Base-by-base conservation (phyloP, 2,888 invertebrate species). In the Rhingia rostrata region DNA sequence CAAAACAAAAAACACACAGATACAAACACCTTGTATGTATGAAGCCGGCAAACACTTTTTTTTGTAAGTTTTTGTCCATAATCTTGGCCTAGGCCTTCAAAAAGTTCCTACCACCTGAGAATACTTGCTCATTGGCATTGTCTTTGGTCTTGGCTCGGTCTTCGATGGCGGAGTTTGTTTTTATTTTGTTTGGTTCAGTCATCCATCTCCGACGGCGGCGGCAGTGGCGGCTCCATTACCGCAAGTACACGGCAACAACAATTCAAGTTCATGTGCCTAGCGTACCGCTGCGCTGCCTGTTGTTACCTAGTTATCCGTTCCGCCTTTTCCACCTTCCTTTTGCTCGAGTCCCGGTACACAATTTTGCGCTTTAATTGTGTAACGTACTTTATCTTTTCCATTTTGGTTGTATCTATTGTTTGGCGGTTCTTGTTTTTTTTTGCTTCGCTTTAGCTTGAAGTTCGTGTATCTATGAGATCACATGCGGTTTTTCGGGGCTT, bases 51-150 rank as follows among this genome's bases (percentile, higher is more conserved):
- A 73, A 70, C 66, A 60, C 47, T 60, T 32, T 72, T 61, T 60
- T 63, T 56, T 37, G 70, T 66, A 70, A 14, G 47, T 82, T 73
- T 72, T 66, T 53, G 75, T 77, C 78, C 81, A 70, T 78, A 86
- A 82, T 80, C 86, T 86, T 86, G 86, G 86, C 86, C 86, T 86
- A 86, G 82, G 86, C 86, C 86, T 86, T 86, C 86, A 86, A 86
- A 78, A 70, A 51, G 67, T 64, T 63, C 83, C 66, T 58, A 69
- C 47, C 58, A 64, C 67, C 63, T 80, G 74, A 64, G 75, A 58
- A 58, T 73, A 79, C 70, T 64, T 69, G 78, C 63, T 69, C 79
- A 83, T 70, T 74, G 84, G 74, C 84, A 84, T 84, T 84, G 84
- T 80, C 84, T 84, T 74, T 49, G 22, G 47, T 47, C 22, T 22